These are phyloP conservation scores for Oryzias javanicus DNA, from an alignment of 2,113 vertebrate genomes.

Conservation along the genomic window DNA sequence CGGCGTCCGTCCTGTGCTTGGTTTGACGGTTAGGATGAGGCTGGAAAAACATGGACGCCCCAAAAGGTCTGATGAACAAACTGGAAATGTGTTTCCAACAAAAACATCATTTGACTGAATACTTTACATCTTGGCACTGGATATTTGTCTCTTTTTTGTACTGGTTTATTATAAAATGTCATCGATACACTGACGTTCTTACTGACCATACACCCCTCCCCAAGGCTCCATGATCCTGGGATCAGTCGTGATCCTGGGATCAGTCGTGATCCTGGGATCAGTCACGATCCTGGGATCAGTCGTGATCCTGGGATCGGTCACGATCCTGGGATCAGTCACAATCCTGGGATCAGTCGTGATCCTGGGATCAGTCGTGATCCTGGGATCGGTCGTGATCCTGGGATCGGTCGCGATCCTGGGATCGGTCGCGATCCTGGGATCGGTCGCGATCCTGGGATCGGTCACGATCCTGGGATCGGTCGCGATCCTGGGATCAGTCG, in stretches of 20 bases:
- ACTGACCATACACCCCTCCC: conserved; percentile 77
- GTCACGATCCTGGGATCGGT: conserved; percentile 87
- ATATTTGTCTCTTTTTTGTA: conserved; percentile 81
- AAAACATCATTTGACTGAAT: conserved; percentile 85
- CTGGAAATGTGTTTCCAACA: conserved; percentile 59
- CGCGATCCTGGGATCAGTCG: conserved; percentile 87
- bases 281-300: conserved; percentile 87
- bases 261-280: conserved; percentile 87
- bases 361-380: conserved; percentile 88
- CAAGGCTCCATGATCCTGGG: conserved; percentile 79
- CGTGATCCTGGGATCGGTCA: conserved; percentile 87
- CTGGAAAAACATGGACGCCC: conserved; percentile 38
- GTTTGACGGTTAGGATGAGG: conserved; percentile 57
- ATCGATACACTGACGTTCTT: conserved; percentile 88
- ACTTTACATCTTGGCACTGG: conserved; percentile 98
- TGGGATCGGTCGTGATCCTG: conserved; percentile 87
- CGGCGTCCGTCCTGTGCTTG: conserved; percentile 58
- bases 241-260: conserved; percentile 88
- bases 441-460: conserved; percentile 87
- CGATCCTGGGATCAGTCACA: conserved; percentile 87
- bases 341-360: conserved; percentile 88
- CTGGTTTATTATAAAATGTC: conserved; percentile 88
- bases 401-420: conserved; percentile 87
- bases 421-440: conserved; percentile 88
- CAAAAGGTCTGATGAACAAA: conserved; percentile 51